These are phyloP conservation scores for Clunio marinus DNA, from an alignment of 2,888 invertebrate species.

Conservation along the genomic window DNA sequence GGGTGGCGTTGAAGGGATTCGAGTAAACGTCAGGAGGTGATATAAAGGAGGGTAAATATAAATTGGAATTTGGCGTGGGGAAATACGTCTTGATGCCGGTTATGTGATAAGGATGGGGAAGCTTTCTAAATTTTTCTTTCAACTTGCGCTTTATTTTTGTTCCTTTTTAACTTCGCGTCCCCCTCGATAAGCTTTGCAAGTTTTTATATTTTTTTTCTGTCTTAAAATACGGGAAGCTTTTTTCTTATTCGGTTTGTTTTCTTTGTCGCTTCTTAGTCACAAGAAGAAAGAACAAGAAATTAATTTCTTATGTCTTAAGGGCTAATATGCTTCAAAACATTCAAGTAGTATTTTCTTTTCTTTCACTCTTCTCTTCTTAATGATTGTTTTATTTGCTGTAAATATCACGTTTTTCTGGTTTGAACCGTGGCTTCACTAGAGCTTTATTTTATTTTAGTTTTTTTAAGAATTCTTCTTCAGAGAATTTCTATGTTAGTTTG, in stretches of 20 bases:
- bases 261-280: background rate
- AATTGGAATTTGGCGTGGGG: conserved; percentile 28
- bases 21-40: conserved; percentile 32
- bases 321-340: conserved; percentile 15
- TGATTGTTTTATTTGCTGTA: conserved; percentile 36
- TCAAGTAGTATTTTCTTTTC: conserved; percentile 6
- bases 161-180: background rate
- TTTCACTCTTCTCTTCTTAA: conserved; percentile 1
- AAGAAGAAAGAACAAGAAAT: conserved; percentile 25
- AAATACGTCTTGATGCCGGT: conserved; percentile 38
- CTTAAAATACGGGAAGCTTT: background rate
- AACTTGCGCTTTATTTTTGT: background rate
- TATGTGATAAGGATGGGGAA: background rate
- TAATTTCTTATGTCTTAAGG: conserved; percentile 23
- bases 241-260: background rate
- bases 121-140: background rate
- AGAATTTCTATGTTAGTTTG: background rate
- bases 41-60: conserved; percentile 37
- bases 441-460: too few species aligned
- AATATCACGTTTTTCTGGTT: conserved; percentile 39
- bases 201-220: background rate
- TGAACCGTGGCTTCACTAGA: conserved; percentile 18
- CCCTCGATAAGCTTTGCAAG: background rate
- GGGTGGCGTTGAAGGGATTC: conserved; percentile 34
- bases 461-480: conserved; percentile 4